Conservation (phyloP, 2,888 invertebrate genomes). For the Hypena proboscidalis region DNA sequence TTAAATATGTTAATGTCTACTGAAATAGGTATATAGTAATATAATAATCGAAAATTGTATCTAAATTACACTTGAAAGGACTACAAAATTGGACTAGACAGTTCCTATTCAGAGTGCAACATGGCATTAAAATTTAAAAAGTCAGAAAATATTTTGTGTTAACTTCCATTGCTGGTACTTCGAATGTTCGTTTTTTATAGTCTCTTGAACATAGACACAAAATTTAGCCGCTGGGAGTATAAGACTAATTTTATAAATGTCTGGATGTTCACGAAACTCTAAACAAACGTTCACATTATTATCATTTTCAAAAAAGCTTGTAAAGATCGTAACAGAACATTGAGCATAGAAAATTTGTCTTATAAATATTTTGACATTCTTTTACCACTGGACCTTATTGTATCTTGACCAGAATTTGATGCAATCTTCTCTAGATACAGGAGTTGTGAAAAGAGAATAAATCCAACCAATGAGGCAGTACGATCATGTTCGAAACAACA, state of each 20-base stretch:
- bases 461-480: no score
- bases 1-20: slow-evolving; percentile 12
- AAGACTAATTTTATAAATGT: not conserved
- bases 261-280: not conserved
- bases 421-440: no score
- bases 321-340: not conserved
- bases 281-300: not conserved
- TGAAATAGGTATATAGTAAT: slow-evolving; percentile 10
- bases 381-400: no score
- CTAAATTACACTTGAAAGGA: slow-evolving; percentile 36
- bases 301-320: no score
- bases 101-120: slow-evolving; percentile 32
- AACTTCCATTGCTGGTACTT: not conserved
- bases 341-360: no score
- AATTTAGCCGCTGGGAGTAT: slow-evolving; percentile 1
- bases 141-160: slow-evolving; percentile 14
- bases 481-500: no score
- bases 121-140: slow-evolving; percentile 18
- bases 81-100: slow-evolving; percentile 44
- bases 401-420: no score
- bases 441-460: no score
- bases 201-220: slow-evolving; percentile 2
- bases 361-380: no score
- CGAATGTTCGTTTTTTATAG: not conserved
- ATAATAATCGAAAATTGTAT: slow-evolving; percentile 17